These are phyloP conservation scores for Corythoichthys intestinalis DNA, from an alignment of 2,113 vertebrate species.

Conservation along the genomic window DNA sequence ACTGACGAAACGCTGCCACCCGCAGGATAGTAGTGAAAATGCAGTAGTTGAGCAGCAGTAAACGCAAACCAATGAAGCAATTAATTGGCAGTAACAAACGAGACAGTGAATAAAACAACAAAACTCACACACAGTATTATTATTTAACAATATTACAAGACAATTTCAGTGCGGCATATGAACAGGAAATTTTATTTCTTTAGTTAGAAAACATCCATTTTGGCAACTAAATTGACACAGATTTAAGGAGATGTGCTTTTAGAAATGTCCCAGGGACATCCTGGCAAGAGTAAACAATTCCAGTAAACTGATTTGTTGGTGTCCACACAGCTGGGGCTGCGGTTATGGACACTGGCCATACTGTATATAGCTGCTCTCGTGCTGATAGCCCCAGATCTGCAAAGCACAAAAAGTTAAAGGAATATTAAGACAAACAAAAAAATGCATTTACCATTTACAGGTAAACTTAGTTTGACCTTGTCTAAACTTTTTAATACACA, in stretches of 20 bases:
- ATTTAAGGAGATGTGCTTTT: neutral
- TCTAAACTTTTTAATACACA: neutral
- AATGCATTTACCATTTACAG: too few species aligned
- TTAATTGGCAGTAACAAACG: neutral
- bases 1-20: neutral
- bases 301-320: neutral
- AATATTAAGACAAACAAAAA: too few species aligned
- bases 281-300: neutral
- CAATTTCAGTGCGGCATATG: neutral
- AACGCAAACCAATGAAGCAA: neutral
- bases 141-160: neutral
- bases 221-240: neutral
- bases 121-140: too few species aligned
- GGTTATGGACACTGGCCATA: neutral
- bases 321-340: neutral
- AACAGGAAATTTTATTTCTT: neutral
- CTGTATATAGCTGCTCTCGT: neutral
- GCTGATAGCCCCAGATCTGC: neutral
- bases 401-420: neutral
- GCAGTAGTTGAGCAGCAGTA: neutral
- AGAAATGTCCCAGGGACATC: conserved; percentile 5
- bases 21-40: neutral
- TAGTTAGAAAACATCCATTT: neutral
- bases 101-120: too few species aligned
- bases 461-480: too few species aligned